These are phyloP conservation scores for Orchestia grillus DNA, from an alignment of 1,140 invertebrate species.

Conservation along the genomic window DNA sequence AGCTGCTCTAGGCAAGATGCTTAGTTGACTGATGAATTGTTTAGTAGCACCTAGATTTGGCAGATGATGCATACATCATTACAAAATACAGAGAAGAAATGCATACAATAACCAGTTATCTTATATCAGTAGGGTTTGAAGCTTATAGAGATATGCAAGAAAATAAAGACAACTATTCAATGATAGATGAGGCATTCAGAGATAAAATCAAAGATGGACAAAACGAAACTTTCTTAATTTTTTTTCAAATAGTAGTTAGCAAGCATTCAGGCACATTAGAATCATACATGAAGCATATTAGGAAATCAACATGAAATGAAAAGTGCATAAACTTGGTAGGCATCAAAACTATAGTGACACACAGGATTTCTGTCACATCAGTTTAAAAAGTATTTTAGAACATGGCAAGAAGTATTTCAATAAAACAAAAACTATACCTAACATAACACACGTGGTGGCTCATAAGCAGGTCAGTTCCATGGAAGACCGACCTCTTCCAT, in stretches of 20 bases:
- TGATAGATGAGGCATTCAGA: not conserved
- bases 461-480: not conserved
- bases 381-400: not conserved
- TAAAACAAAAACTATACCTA: not conserved
- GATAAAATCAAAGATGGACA: not conserved
- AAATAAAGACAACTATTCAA: not conserved
- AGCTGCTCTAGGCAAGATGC: not conserved
- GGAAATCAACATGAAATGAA: too few species aligned
- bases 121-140: not conserved
- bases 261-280: not conserved
- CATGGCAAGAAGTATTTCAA: not conserved
- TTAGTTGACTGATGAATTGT: not conserved
- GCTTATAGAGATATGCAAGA: not conserved
- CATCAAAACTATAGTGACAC: too few species aligned
- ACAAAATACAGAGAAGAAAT: not conserved
- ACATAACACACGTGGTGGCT: not conserved
- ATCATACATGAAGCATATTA: not conserved
- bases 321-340: too few species aligned
- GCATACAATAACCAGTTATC: too few species aligned
- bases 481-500: not conserved
- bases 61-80: not conserved
- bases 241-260: not conserved
- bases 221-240: not conserved
- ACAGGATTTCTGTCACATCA: not conserved
- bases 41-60: not conserved